Conservation (phyloP, 2,113 vertebrate genomes). For the Lagenorhynchus albirostris region DNA sequence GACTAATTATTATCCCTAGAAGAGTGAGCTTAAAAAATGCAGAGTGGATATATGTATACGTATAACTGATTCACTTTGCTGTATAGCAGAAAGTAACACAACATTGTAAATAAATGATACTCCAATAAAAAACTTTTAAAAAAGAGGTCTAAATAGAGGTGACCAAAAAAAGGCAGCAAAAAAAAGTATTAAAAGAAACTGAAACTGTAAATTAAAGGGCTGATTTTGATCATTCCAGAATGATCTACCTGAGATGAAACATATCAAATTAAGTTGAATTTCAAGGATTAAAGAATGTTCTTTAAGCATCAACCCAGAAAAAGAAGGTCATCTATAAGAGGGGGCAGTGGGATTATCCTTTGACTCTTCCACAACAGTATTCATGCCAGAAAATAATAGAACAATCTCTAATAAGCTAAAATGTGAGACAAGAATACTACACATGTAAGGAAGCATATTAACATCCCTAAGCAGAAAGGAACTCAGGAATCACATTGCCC, state of each 20-base stretch:
- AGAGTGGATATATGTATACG: background rate
- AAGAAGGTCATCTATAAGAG: background rate
- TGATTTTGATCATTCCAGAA: background rate
- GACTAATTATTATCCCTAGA: background rate
- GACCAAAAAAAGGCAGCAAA: background rate
- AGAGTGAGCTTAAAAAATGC: background rate
- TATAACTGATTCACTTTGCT: background rate
- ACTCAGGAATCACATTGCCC: background rate
- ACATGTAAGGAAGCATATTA: background rate
- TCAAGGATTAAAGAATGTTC: background rate
- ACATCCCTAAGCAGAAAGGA: background rate
- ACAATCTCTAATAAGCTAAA: background rate
- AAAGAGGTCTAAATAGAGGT: background rate
- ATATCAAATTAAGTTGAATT: background rate
- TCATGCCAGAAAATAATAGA: background rate
- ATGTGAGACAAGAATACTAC: background rate
- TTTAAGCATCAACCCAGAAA: background rate
- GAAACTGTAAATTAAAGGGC: background rate
- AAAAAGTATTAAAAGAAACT: background rate
- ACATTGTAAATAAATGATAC: background rate
- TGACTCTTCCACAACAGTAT: background rate
- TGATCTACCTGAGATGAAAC: background rate
- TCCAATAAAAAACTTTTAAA: background rate
- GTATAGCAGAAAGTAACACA: background rate
- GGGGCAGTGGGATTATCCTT: background rate